Base-by-base conservation (phyloP, 1,140 invertebrate species). In the Hirudo medicinalis region DNA sequence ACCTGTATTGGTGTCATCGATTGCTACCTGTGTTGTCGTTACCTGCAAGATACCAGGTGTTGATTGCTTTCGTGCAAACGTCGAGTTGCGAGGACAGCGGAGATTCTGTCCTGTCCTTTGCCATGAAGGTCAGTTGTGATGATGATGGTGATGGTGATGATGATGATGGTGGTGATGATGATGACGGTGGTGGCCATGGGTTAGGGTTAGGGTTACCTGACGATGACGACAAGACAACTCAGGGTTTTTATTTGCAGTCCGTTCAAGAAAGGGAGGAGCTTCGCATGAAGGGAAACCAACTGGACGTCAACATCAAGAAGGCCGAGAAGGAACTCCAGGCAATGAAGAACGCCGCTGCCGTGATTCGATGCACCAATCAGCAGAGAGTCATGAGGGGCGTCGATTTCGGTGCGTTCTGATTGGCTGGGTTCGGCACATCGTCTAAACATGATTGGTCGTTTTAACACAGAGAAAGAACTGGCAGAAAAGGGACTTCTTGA, bases 241-340 rank as follows among this genome's bases (percentile, higher is more conserved):
- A n/a, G 4, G 3, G 1, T 9, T 63, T n/a, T 5, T 22, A 63
- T 2, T 13, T 63, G 9, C 57, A 63, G 57, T 63, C 57, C 29
- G 29, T 63, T n/a, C 57, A 63, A 32, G 57, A 63, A 15, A 63
- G 29, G 57, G 57, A 63, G 57, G 57, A 63, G 57, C 19, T 63
- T 15, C 22, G 29, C 9, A 63, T 63, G 57, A 63, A 32, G 19
- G 57, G 57, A 4, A 63, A 63, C 57, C 22, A 63, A 32, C 17
- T 63, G 57, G 29, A 63, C 29, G 13, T 32, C 22, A 32, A 63
- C 22, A 32, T 63, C 57, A 63, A 32, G 22, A 22, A 63, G 57
- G 57, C 22, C 11, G 57, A 63, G 57, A 22, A 32, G 57, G 57
- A 63, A 63, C 29, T 63, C 22, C 22, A 63, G 57, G 57, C 22